A percentile compares a stretch with the other conserved stretches of the same genome.
Evolutionary conservation across 1,140 invertebrate species (phyloP).

Genomic region (Drosophila jambulina): DNA sequence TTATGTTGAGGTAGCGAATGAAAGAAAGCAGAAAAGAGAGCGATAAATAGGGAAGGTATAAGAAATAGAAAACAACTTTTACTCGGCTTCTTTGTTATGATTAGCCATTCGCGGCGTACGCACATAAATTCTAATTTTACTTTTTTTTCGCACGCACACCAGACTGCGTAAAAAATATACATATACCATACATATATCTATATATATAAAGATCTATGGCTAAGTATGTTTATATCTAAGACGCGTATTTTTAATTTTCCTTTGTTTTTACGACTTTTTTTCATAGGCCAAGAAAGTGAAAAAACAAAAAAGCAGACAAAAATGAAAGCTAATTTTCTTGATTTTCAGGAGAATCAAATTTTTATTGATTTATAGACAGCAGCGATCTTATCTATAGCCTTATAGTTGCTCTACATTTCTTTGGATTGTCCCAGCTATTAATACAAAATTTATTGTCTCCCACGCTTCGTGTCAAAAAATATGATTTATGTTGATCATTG

Average conservation of each 20-base stretch:
- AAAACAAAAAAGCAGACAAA: conserved; percentile 4
- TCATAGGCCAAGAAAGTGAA: conserved; percentile 9
- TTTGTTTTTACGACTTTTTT: conserved; percentile 39
- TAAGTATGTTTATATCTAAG: conserved; percentile 42
- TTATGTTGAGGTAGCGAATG: conserved; percentile 47
- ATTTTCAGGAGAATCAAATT: conserved; percentile 5
- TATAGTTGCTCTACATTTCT: conserved; percentile 18
- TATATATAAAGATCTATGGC: conserved; percentile 10
- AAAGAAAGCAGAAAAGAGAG: conserved; percentile 36
- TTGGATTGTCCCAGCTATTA: conserved; percentile 5
- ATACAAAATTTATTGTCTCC: conserved; percentile 48
- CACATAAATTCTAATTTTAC: conserved; percentile 82
- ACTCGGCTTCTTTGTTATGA: conserved; percentile 74
- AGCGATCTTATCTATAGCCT: background rate
- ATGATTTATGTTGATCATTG: conserved; percentile 54
- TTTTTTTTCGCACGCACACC: conserved; percentile 69
- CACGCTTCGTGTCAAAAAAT: conserved; percentile 51
- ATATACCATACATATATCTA: background rate
- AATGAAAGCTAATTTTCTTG: conserved; percentile 9
- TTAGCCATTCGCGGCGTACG: conserved; percentile 78
- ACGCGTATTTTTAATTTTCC: conserved; percentile 54
- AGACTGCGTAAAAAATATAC: background rate
- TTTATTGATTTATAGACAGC: conserved; percentile 7
- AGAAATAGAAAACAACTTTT: conserved; percentile 54
- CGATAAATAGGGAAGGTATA: conserved; percentile 25